These are phyloP conservation scores for Merops nubicus DNA, from an alignment of 2,113 vertebrate genomes.

Conservation along the genomic window DNA sequence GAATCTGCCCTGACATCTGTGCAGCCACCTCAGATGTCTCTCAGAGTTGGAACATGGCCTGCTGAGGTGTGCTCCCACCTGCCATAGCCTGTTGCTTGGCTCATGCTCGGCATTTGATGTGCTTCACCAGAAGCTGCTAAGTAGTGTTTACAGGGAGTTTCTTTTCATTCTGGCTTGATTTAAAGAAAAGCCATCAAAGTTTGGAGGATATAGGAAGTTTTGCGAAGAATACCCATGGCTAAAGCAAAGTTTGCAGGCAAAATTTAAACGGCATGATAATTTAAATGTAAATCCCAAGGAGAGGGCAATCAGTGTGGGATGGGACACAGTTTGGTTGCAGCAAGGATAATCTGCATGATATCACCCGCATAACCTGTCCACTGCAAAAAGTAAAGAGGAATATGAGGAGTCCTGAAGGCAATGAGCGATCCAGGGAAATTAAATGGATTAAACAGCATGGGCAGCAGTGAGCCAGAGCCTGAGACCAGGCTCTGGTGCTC, in stretches of 20 bases:
- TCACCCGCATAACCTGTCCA: background rate
- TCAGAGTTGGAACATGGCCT: background rate
- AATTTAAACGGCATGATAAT: background rate
- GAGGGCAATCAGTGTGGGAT: background rate
- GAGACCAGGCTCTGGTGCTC: background rate
- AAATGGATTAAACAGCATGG: background rate
- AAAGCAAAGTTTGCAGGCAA: background rate
- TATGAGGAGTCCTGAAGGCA: background rate
- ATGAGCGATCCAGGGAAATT: background rate
- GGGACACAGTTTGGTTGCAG: background rate
- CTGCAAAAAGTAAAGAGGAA: background rate
- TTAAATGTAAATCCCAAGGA: background rate
- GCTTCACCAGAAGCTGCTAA: background rate
- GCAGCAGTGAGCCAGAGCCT: background rate
- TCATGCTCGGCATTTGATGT: background rate
- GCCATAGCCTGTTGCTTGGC: background rate
- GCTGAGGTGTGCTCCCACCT: background rate
- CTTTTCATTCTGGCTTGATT: background rate
- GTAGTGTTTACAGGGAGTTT: background rate
- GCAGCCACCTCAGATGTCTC: background rate
- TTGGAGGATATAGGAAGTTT: background rate
- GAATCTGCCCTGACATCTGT: background rate
- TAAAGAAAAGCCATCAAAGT: background rate
- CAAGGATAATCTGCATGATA: background rate
- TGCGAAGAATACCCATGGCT: background rate